phyloP scores from a whole-genome alignment of 1,140 invertebrate genomes.

The Drosophila kurseongensis region DNA sequence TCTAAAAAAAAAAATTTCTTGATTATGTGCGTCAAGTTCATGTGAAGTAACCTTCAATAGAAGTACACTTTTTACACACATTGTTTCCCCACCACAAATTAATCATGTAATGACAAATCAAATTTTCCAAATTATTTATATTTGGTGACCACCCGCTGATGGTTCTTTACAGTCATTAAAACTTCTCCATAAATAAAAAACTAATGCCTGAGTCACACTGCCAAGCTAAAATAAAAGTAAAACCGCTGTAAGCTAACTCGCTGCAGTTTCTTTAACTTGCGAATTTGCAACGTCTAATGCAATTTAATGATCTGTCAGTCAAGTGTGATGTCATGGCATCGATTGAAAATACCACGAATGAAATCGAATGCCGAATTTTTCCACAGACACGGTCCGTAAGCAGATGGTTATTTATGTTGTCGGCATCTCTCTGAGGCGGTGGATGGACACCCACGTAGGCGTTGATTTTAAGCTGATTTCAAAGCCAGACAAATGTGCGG shows the following conservation, averaged over 20 bases:
- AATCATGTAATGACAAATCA: conserved; percentile 46
- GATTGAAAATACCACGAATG: conserved; percentile 39
- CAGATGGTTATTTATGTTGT: conserved; percentile 63
- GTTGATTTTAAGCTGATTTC: conserved; percentile 83
- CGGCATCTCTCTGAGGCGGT: conserved; percentile 20
- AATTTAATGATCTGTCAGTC: conserved; percentile 23
- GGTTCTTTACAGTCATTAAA: conserved; percentile 26
- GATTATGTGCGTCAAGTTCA: conserved; percentile 20
- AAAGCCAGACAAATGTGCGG: conserved; percentile 80
- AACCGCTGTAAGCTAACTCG: conserved; percentile 15
- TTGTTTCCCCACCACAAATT: conserved; percentile 20
- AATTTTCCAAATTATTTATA: conserved; percentile 30
- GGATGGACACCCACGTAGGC: conserved; percentile 75
- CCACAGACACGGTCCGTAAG: conserved; percentile 57
- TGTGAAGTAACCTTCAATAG: neutral
- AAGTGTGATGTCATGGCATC: conserved; percentile 58
- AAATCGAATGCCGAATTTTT: conserved; percentile 70
- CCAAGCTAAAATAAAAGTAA: conserved; percentile 4
- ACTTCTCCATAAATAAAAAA: conserved; percentile 19
- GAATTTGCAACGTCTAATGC: conserved; percentile 40
- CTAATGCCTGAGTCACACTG: conserved; percentile 19
- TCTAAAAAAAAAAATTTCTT: conserved; percentile 3
- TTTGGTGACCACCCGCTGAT: conserved; percentile 27
- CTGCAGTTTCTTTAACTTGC: conserved; percentile 18
- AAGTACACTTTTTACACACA: conserved; percentile 1